Conservation (phyloP, 2,888 invertebrate species). For the Hedya salicella region DNA sequence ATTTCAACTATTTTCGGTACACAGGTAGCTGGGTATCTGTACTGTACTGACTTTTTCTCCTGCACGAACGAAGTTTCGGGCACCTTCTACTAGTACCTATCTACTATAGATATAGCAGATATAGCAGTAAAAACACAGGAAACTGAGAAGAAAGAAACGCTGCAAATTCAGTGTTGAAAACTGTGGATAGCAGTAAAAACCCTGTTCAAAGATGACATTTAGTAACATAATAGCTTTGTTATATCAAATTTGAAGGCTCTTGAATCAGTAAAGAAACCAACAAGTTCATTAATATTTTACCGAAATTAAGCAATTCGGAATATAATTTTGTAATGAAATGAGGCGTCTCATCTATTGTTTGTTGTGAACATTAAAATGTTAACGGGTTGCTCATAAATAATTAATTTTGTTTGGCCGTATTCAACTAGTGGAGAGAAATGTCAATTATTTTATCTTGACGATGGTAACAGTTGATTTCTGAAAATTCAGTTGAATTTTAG, state of each 20-base stretch:
- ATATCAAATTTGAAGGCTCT: background rate
- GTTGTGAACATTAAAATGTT: slow-evolving; percentile 29
- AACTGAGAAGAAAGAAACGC: no score
- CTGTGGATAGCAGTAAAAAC: no score
- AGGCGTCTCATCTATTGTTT: slow-evolving; percentile 8
- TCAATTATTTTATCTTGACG: slow-evolving; percentile 3
- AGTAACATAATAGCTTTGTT: background rate
- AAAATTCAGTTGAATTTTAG: background rate
- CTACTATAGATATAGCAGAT: no score
- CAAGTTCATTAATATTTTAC: slow-evolving; percentile 12
- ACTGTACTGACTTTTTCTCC: no score
- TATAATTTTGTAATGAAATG: slow-evolving; percentile 21
- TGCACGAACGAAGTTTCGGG: no score
- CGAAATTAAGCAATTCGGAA: slow-evolving; percentile 10
- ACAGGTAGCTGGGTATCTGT: no score
- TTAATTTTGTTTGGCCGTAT: slow-evolving; percentile 19
- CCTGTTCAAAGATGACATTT: background rate
- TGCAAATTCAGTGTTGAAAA: no score
- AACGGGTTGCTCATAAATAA: slow-evolving; percentile 27
- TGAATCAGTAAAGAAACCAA: background rate
- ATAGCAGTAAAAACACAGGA: no score
- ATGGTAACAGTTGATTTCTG: background rate
- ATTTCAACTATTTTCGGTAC: no score
- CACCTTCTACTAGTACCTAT: no score
- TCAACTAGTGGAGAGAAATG: slow-evolving; percentile 21